Base-by-base conservation (phyloP, 1,140 invertebrate genomes). In the Drosophila dunni region DNA sequence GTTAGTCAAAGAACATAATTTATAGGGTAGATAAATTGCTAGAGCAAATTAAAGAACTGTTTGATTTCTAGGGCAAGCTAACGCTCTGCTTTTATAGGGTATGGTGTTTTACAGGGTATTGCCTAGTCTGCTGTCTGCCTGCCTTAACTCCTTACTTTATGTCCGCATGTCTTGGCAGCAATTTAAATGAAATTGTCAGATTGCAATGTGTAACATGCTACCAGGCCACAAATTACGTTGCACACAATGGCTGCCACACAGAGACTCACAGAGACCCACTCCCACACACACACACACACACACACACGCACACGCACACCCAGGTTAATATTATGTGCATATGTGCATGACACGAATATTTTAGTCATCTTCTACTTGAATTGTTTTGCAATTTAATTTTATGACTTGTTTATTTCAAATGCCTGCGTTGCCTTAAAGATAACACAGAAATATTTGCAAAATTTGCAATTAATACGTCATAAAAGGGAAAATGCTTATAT, bases 111-210 rank as follows among this genome's bases (percentile, higher is more conserved):
- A 48, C 15, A 74, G 65, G 56, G 50, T 67, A 62, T 62, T 2
- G 0, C 1, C 1, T 2, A 13, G 44, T 57, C 48, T 4, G 29
- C 1, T 29, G 53, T 4, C 20, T 7, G n/a, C 1, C 8, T 17
- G 34, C 6, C 6, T 29, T 36, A 15, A n/a, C n/a, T 54, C 34
- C 57, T 48, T 62, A 33, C 29, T 10, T 42, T 11, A 8, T 71
- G 53, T 62, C 17, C 60, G 60, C 69, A 60, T 78, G 63, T 83
- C 81, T 84, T 81, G 82, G 68, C 75, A 86, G 73, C 75, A 88
- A 86, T 86, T 86, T 83, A 86, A 86, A 86, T 86, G 83, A 86
- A 86, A 89, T 86, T 86, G 83, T 86, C 83, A 86, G 83, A 84
- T 88, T 88, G 83, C 79, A 88, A 85, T 85, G 82, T 86, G 84